Percentiles rank a stretch among this genome's conserved stretches.
phyloP scores from a whole-genome alignment of 1,140 invertebrate genomes.

The Aphis gossypii region DNA sequence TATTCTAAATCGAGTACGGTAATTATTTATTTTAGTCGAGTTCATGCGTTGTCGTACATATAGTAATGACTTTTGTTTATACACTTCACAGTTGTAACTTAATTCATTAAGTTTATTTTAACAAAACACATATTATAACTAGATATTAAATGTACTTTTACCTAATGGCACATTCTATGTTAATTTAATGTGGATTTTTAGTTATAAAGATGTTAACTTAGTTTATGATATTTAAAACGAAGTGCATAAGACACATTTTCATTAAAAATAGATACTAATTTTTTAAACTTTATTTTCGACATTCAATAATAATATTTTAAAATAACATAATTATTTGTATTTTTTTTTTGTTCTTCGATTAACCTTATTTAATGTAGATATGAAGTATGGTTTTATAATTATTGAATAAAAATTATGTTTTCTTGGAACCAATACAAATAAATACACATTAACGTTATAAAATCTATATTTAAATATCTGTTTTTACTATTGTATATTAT shows the following conservation, averaged over 20 bases:
- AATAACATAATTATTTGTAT: no score
- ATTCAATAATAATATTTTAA: no score
- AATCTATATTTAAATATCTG: not conserved
- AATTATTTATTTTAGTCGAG: not conserved
- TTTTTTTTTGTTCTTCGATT: no score
- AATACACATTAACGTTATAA: not conserved
- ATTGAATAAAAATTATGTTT: not conserved
- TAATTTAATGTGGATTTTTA: not conserved
- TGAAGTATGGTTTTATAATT: not conserved
- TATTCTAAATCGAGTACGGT: not conserved
- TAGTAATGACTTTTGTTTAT: not conserved
- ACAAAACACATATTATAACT: not conserved
- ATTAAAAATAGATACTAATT: no score
- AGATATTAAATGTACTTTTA: not conserved
- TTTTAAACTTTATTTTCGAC: no score
- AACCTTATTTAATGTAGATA: no score
- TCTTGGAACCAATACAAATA: not conserved
- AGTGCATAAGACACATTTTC: no score
- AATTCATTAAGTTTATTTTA: not conserved
- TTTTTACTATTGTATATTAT: not conserved
- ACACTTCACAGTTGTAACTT: not conserved
- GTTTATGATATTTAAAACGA: no score
- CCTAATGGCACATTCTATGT: no score
- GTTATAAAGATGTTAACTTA: not conserved
- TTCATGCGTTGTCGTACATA: not conserved